A percentile compares a stretch with the other conserved stretches of the same genome.
Evolutionary conservation across 2,888 invertebrate species (phyloP).

Genomic region (Chrysotoxum bicinctum): DNA sequence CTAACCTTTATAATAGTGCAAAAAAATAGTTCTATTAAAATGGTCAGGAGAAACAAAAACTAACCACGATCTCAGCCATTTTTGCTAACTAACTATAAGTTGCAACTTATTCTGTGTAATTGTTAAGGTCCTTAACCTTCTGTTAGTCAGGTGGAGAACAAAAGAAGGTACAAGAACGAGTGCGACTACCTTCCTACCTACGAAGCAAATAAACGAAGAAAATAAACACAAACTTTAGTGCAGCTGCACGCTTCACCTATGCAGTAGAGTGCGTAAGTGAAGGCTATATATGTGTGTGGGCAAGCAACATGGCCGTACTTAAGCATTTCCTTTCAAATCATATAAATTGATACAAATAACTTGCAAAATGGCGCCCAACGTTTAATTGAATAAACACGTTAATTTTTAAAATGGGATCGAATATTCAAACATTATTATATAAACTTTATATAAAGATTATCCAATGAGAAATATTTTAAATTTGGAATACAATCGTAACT

Average conservation of each 20-base stretch:
- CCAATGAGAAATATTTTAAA: too few relatives aligned
- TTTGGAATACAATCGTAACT: too few relatives aligned
- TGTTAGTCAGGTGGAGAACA: constrained; percentile 71
- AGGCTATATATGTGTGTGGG: constrained; percentile 24
- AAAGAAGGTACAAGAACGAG: constrained; percentile 44
- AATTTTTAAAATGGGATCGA: background rate
- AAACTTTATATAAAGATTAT: too few relatives aligned
- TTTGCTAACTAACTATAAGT: background rate
- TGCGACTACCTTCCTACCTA: constrained; percentile 12
- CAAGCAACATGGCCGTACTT: constrained; percentile 11
- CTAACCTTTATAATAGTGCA: constrained; percentile 47
- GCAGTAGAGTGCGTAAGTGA: constrained; percentile 54
- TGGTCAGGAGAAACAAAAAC: constrained; percentile 41
- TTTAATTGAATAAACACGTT: too few relatives aligned
- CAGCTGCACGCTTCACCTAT: constrained; percentile 70
- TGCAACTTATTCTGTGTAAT: constrained; percentile 40
- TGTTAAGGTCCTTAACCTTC: constrained; percentile 70
- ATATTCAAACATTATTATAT: background rate
- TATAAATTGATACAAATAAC: background rate
- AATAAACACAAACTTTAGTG: constrained; percentile 40
- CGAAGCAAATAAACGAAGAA: constrained; percentile 25
- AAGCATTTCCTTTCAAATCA: too few relatives aligned
- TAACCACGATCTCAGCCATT: constrained; percentile 27
- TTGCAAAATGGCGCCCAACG: constrained; percentile 3
- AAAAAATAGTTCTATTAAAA: constrained; percentile 56